Conservation (phyloP, 2,113 vertebrate species). For the Myotis lucifugus region DNA sequence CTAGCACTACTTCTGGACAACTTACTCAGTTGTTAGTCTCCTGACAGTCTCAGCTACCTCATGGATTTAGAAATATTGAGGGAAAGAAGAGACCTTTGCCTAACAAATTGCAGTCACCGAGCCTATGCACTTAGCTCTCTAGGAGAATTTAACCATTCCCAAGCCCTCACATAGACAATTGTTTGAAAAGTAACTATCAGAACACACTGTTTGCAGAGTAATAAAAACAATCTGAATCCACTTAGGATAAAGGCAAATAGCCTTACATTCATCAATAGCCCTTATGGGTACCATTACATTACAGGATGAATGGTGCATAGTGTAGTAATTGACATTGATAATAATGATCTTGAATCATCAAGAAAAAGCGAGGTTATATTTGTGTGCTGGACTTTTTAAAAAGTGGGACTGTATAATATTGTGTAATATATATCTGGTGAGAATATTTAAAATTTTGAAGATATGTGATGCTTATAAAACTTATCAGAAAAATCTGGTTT, state of each 20-base stretch:
- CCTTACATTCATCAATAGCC: not conserved
- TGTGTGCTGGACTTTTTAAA: not conserved
- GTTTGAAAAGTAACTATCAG: slow-evolving; percentile 50
- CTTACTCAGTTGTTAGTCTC: not conserved
- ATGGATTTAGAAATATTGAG: not conserved
- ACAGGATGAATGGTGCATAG: not conserved
- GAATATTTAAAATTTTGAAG: slow-evolving; percentile 52
- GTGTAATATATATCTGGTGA: not conserved
- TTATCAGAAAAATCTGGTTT: slow-evolving; percentile 32
- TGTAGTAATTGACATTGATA: not conserved
- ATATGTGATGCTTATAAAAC: slow-evolving; percentile 11
- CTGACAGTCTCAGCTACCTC: not conserved
- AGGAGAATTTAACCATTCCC: not conserved
- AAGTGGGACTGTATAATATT: not conserved
- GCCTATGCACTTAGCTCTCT: not conserved
- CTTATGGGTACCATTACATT: not conserved
- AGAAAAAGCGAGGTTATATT: slow-evolving; percentile 28
- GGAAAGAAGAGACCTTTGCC: not conserved
- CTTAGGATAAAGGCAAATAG: slow-evolving; percentile 21
- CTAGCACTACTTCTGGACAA: not conserved
- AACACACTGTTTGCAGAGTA: not conserved
- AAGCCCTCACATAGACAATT: not conserved
- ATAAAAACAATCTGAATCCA: not conserved
- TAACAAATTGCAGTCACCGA: not conserved
- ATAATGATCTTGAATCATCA: not conserved